Evolutionary conservation across 2,888 invertebrate genomes (phyloP).

Genomic region (Lepeophtheirus nordmannii): DNA sequence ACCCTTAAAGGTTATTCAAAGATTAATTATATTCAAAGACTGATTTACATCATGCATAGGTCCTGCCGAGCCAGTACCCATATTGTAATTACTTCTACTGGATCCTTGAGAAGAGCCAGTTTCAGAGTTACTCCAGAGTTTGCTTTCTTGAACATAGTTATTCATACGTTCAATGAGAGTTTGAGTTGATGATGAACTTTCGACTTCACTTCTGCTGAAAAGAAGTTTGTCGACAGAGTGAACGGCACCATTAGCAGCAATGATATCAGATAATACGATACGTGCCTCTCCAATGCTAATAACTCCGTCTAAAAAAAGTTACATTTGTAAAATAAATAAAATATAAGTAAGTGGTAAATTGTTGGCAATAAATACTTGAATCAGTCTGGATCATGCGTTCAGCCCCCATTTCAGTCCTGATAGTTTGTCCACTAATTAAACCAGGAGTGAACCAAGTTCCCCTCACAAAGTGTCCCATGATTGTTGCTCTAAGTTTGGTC

Average conservation of each 20-base stretch:
- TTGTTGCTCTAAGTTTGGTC: not conserved
- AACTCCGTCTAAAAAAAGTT: not conserved
- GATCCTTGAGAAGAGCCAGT: too few species aligned
- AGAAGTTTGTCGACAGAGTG: constrained; percentile 9
- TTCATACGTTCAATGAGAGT: constrained; percentile 2
- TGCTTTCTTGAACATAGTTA: constrained; percentile 1
- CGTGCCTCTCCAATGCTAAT: constrained; percentile 2
- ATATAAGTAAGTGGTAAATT: not conserved
- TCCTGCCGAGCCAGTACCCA: not conserved
- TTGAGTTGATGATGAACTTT: not conserved
- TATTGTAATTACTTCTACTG: not conserved
- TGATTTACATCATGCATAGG: not conserved
- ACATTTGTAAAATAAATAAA: not conserved
- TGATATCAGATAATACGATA: constrained; percentile 3
- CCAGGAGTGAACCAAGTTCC: constrained; percentile 18
- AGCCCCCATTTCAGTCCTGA: constrained; percentile 9
- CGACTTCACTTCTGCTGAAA: not conserved
- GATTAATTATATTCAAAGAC: not conserved
- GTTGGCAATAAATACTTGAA: not conserved
- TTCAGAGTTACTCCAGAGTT: not conserved
- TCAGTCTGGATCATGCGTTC: not conserved
- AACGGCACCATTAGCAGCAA: constrained; percentile 17
- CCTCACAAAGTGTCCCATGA: constrained; percentile 11
- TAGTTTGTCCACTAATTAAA: not conserved
- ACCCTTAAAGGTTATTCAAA: too few species aligned